Evolutionary conservation across 1,140 invertebrate species (phyloP), one percentile per base, ranked within the genome.

Genomic region (Drosophila varians): DNA sequence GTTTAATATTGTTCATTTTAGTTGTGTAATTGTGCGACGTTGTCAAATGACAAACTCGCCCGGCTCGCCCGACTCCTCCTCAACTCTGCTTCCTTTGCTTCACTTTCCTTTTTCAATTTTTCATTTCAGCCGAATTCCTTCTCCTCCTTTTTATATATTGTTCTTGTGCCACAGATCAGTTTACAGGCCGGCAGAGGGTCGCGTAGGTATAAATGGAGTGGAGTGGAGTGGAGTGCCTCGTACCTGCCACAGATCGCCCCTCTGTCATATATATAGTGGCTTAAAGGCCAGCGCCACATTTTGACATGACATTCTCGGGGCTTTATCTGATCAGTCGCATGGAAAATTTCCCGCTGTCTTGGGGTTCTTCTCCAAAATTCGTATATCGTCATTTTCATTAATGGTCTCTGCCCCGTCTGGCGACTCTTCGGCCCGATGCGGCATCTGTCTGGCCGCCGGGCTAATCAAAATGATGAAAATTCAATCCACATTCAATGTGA

Each of bases 1-100:
- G 69, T 87, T 87, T 82, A 87, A 87, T 87, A 87, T 87, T 87
- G 82, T 87, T 62, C 82, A 87, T 82, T 87, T 87, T 77, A 80
- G 83, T 87, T 87, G 77, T 87, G 82, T 87, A 87, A 87, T 87
- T 87, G 82, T 87, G 70, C 70, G 70, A 74, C 71, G 72, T 74
- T 66, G 58, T 68, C 64, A 68, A 68, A 68, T 68, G 64, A 68
- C 64, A 68, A 66, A 49, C 68, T 71, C 45, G 62, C 38, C 72
- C 66, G 38, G 60, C 46, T 61, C 60, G 57, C 38, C 75, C 1
- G 28, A 31, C n/a, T n/a, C n/a, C n/a, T n/a, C n/a, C n/a, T n/a
- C n/a, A 11, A 31, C 28, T 76, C 40, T 66, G 51, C 64, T 68
- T 69, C 47, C 55, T 58, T 56, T 58, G 61, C 52, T 77, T 75